A percentile compares a stretch with the other conserved stretches of the same genome.
Evolutionary conservation across 1,140 invertebrate genomes (phyloP).

Genomic region (Paramacrobiotus metropolitanus): DNA sequence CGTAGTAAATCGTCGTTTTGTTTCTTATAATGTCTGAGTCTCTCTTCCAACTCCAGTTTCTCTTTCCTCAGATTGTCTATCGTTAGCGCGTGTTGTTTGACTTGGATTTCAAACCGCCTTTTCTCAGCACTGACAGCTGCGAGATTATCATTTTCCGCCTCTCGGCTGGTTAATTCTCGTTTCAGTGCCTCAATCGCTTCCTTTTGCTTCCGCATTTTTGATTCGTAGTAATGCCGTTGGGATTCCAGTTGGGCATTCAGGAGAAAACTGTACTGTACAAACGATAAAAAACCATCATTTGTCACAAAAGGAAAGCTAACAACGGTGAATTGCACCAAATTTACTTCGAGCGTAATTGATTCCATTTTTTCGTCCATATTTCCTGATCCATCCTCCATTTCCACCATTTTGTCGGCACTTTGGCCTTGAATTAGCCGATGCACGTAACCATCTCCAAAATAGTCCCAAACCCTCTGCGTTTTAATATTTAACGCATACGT

Average conservation of each 20-base stretch:
- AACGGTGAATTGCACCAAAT: no score
- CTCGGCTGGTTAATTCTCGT: no score
- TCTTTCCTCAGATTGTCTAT: no score
- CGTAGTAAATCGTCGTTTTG: no score
- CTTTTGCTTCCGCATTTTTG: conserved; percentile 40
- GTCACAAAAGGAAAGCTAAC: no score
- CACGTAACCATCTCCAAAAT: conserved; percentile 89
- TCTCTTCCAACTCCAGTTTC: no score
- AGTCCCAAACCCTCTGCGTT: conserved; percentile 93
- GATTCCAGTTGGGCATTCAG: conserved; percentile 88
- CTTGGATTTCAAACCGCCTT: no score
- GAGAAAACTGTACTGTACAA: conserved; percentile 64
- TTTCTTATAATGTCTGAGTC: no score
- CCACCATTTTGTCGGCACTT: conserved; percentile 85
- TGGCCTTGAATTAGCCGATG: conserved; percentile 87
- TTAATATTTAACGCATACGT: conserved; percentile 66
- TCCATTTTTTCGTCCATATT: conserved; percentile 59
- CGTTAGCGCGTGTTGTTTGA: no score
- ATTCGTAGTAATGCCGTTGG: conserved; percentile 76
- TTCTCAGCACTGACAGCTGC: background rate
- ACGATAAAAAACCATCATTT: background rate
- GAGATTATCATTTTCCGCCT: no score
- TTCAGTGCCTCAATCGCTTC: conserved; percentile 18
- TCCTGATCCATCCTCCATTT: conserved; percentile 19
- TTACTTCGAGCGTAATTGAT: conserved; percentile 51